Conservation (phyloP, 2,113 vertebrate genomes). For the Oophaga pumilio region DNA sequence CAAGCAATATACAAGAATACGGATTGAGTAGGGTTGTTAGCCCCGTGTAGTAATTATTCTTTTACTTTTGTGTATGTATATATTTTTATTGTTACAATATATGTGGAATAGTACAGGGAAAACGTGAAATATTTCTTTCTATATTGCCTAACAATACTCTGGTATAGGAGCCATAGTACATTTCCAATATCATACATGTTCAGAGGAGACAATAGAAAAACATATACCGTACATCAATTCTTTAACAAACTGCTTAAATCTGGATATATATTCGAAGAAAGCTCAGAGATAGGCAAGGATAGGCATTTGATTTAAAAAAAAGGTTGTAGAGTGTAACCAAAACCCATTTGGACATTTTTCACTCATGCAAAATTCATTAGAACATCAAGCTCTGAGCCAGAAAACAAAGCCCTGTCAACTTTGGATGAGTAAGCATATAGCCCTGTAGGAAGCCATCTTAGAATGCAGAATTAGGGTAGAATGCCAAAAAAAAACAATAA, state of each 20-base stretch:
- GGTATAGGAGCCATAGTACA: neutral
- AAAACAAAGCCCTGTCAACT: conserved; percentile 20
- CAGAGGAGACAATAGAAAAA: neutral
- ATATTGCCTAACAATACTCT: neutral
- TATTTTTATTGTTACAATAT: neutral
- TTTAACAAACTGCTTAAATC: neutral
- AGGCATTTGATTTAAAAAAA: conserved; percentile 1
- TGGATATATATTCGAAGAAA: neutral
- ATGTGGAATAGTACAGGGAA: neutral
- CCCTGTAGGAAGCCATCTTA: conserved; percentile 37
- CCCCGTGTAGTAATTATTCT: neutral
- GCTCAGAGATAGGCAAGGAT: neutral
- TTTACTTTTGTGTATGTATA: neutral
- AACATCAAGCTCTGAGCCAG: neutral
- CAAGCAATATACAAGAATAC: neutral
- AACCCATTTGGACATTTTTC: conserved; percentile 25
- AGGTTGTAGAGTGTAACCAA: conserved; percentile 11
- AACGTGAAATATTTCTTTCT: neutral
- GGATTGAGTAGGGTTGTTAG: neutral
- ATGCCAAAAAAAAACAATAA: neutral
- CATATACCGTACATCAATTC: neutral
- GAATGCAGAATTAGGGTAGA: neutral
- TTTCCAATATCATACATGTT: neutral
- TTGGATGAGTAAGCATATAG: neutral
- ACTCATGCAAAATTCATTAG: conserved; percentile 32